phyloP scores from a whole-genome alignment of 2,113 vertebrate genomes.

The Bagarius yarrelli region DNA sequence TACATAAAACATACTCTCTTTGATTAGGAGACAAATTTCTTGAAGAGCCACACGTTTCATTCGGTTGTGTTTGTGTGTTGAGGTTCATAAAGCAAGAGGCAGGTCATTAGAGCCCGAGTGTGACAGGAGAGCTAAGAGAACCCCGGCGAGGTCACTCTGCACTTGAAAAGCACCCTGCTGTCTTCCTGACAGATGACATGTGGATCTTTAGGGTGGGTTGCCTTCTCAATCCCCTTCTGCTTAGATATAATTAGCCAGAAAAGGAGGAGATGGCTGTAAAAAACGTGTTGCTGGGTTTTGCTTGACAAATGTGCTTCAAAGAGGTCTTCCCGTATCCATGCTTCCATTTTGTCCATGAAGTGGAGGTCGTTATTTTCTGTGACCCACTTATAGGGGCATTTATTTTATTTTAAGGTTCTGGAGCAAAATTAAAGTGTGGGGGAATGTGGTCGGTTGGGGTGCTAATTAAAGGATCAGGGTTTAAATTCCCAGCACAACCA shows the following conservation, averaged over 20 bases:
- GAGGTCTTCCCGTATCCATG: not conserved
- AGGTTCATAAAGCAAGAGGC: not conserved
- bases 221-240: slow-evolving; percentile 32
- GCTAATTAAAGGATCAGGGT: too few relatives aligned
- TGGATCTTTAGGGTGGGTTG: slow-evolving; percentile 6
- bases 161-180: slow-evolving; percentile 40
- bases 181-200: slow-evolving; percentile 38
- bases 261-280: slow-evolving; percentile 6
- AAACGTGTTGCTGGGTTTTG: slow-evolving; percentile 2
- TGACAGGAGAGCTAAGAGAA: slow-evolving; percentile 49
- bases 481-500: too few relatives aligned
- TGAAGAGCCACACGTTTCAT: slow-evolving; percentile 22
- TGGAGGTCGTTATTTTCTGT: not conserved
- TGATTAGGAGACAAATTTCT: slow-evolving; percentile 15
- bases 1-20: not conserved
- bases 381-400: not conserved
- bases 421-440: too few relatives aligned
- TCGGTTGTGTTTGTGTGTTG: slow-evolving; percentile 18
- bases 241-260: slow-evolving; percentile 20
- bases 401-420: not conserved
- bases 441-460: too few relatives aligned
- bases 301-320: slow-evolving; percentile 32
- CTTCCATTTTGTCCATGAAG: not conserved
- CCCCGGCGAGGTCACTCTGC: slow-evolving; percentile 37
- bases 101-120: slow-evolving; percentile 34